phyloP scores from a whole-genome alignment of 2,888 invertebrate genomes.

The Heteromurus nitidus region DNA sequence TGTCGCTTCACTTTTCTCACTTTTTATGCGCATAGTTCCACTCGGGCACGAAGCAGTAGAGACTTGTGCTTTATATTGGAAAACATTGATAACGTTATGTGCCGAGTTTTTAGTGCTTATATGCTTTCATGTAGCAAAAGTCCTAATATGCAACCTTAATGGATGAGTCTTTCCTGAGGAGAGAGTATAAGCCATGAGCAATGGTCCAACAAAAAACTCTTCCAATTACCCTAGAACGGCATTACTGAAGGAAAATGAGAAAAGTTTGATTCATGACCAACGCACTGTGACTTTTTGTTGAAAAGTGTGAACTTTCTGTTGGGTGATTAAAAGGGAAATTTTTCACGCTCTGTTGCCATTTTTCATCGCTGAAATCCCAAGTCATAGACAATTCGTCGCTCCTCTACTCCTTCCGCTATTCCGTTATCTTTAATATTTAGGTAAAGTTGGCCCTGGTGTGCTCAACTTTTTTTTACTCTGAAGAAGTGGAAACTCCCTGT shows the following conservation, averaged over 20 bases:
- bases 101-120: too few species aligned
- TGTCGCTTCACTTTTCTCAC: conserved; percentile 42
- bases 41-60: too few species aligned
- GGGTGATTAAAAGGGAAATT: conserved; percentile 33
- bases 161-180: too few species aligned
- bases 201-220: conserved; percentile 42
- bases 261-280: conserved; percentile 53
- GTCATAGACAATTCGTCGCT: conserved; percentile 22
- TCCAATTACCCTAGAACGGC: conserved; percentile 34
- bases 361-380: conserved; percentile 20
- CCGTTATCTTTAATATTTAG: too few species aligned
- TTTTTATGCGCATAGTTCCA: conserved; percentile 51
- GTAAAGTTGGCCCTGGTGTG: too few species aligned
- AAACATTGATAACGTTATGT: background rate
- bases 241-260: conserved; percentile 36
- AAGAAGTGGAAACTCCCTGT: background rate
- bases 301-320: conserved; percentile 7
- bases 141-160: background rate
- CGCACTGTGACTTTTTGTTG: conserved; percentile 36
- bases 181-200: too few species aligned
- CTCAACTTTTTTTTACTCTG: background rate
- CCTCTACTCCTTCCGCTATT: too few species aligned
- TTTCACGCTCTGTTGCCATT: conserved; percentile 25
- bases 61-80: too few species aligned
- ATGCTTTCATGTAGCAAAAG: too few species aligned